phyloP scores from a whole-genome alignment of 2,888 invertebrate species.

The Clitarchus hookeri region DNA sequence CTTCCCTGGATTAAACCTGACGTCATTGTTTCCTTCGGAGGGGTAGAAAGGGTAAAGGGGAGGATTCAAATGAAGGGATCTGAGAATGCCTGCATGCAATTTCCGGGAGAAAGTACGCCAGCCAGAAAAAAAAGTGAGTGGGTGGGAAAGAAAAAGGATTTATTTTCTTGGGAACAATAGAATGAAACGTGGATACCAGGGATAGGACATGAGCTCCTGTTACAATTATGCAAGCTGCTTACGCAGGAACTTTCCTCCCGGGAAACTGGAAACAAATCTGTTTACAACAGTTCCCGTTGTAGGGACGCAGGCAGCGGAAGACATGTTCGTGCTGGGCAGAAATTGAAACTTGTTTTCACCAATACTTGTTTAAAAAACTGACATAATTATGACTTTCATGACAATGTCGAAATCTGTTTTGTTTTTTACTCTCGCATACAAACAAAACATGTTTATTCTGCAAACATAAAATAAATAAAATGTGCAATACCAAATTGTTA shows the following conservation, averaged over 20 bases:
- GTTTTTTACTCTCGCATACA: no score
- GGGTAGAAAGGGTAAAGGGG: not conserved
- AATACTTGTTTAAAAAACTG: no score
- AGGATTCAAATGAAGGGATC: not conserved
- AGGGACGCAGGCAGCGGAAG: not conserved
- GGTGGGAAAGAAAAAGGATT: not conserved
- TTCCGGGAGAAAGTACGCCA: not conserved
- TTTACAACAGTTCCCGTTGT: not conserved
- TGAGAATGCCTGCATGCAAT: not conserved
- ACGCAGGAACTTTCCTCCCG: not conserved
- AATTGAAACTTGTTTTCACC: no score
- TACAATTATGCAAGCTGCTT: slow-evolving; percentile 14
- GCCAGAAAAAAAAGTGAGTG: not conserved
- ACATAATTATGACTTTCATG: no score
- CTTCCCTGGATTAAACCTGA: not conserved
- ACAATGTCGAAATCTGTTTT: no score
- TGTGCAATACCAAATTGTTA: no score
- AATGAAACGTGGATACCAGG: not conserved
- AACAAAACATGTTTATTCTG: no score
- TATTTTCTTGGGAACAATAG: not conserved
- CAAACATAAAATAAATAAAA: no score
- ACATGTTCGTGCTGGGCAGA: no score
- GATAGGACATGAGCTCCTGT: not conserved
- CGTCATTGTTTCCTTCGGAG: not conserved
- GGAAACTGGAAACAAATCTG: not conserved